Evolutionary conservation across 2,797 vertebrate species (phyloP).

Genomic region (Oceanodroma leucorhoa): DNA sequence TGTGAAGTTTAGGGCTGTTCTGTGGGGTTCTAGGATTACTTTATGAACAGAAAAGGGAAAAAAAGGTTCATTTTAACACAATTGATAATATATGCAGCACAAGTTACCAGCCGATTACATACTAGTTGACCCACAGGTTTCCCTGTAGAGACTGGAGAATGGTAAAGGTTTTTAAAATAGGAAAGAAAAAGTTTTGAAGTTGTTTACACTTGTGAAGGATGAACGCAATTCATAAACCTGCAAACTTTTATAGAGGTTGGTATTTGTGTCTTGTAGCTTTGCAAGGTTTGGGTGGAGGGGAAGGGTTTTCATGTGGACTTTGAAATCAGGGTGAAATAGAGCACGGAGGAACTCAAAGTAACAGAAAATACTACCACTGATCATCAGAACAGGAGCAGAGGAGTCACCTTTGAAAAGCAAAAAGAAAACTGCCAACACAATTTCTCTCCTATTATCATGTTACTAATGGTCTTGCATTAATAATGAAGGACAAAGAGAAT

Average conservation of each 20-base stretch:
- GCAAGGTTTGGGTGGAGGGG: neutral
- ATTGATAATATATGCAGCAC: neutral
- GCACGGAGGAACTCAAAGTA: neutral
- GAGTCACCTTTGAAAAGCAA: conserved; percentile 11
- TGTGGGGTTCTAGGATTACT: neutral
- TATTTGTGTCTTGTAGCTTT: neutral
- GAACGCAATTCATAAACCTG: neutral
- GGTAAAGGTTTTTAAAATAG: neutral
- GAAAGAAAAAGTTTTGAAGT: neutral
- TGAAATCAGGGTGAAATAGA: neutral
- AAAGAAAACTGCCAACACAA: neutral
- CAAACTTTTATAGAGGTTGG: neutral
- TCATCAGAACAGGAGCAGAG: neutral
- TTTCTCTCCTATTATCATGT: conserved; percentile 8
- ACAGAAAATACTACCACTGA: neutral
- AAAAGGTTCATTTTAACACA: neutral
- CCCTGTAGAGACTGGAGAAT: neutral
- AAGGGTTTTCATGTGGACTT: neutral
- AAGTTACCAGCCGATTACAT: neutral
- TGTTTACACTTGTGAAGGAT: neutral
- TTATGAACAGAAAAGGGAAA: neutral
- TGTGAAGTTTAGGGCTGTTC: neutral
- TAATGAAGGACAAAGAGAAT: conserved; percentile 44
- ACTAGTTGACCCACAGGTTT: neutral
- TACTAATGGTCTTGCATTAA: conserved; percentile 52